A percentile compares a stretch with the other conserved stretches of the same genome.
Evolutionary conservation across 2,797 vertebrate species (phyloP).

Genomic region (Sylvilagus floridanus): DNA sequence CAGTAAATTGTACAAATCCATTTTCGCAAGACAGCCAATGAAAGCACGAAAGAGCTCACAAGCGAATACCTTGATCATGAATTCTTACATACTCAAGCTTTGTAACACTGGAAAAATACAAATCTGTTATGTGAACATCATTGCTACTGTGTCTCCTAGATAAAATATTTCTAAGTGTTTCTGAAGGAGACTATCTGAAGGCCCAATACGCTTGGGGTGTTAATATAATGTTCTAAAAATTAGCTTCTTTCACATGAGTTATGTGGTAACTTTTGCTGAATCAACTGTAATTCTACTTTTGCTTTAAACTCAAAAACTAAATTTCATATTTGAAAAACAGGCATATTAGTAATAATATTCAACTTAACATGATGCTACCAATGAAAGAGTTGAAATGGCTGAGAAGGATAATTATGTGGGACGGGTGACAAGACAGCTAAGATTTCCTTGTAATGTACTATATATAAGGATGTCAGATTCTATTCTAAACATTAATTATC

Average conservation of each 20-base stretch:
- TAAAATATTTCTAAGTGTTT: constrained; percentile 59
- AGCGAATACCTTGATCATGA: constrained; percentile 45
- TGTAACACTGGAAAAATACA: constrained; percentile 5
- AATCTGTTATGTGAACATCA: constrained; percentile 54
- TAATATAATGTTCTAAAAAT: constrained; percentile 54
- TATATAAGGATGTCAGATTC: background rate
- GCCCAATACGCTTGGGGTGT: background rate
- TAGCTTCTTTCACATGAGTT: constrained; percentile 31
- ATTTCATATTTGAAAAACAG: constrained; percentile 46
- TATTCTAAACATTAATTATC: background rate
- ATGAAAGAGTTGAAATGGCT: background rate
- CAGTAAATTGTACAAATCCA: constrained; percentile 22
- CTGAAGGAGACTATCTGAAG: constrained; percentile 18
- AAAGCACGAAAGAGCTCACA: constrained; percentile 33
- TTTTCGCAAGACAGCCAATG: constrained; percentile 13
- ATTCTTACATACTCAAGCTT: constrained; percentile 52
- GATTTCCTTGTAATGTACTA: background rate
- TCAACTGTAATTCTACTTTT: constrained; percentile 46
- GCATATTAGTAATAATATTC: constrained; percentile 36
- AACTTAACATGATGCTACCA: constrained; percentile 34
- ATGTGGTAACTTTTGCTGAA: constrained; percentile 43
- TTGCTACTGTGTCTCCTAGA: constrained; percentile 2
- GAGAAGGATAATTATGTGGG: background rate
- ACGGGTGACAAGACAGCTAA: background rate
- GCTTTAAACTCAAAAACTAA: constrained; percentile 54